phyloP scores from a whole-genome alignment of 1,140 invertebrate species.

The Drosophila oshimai region DNA sequence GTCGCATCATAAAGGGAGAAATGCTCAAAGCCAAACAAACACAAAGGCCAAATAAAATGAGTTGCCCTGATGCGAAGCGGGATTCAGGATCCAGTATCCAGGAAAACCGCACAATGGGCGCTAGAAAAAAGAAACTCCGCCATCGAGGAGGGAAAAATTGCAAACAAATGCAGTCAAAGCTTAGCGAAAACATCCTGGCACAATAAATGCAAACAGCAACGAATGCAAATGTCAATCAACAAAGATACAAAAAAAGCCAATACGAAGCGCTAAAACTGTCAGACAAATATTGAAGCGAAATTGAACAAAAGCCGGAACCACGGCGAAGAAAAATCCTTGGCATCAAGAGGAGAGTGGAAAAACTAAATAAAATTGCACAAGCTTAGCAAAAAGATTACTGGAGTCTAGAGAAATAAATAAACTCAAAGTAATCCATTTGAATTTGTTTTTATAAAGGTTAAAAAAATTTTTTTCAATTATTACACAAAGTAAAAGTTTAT shows the following conservation, averaged over 20 bases:
- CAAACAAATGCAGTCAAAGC: slow-evolving; percentile 56
- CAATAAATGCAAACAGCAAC: slow-evolving; percentile 1
- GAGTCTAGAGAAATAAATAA: background rate
- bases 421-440: background rate
- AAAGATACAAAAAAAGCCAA: slow-evolving; percentile 28
- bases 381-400: background rate
- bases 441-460: background rate
- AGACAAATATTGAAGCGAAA: slow-evolving; percentile 35
- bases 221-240: slow-evolving; percentile 18
- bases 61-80: slow-evolving; percentile 27
- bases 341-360: background rate
- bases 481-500: background rate
- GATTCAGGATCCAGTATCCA: background rate
- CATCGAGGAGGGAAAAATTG: slow-evolving; percentile 25
- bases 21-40: slow-evolving; percentile 51
- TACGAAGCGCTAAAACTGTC: slow-evolving; percentile 30
- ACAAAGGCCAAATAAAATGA: slow-evolving; percentile 43
- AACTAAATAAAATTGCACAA: slow-evolving; percentile 4
- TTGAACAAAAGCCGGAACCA: slow-evolving; percentile 7
- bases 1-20: slow-evolving; percentile 5
- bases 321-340: background rate
- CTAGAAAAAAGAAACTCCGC: slow-evolving; percentile 5
- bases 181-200: slow-evolving; percentile 14
- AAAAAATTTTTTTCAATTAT: background rate
- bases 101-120: slow-evolving; percentile 18